Evolutionary conservation across 2,888 invertebrate genomes (phyloP).

Genomic region (Sphaeridia pumilis): DNA sequence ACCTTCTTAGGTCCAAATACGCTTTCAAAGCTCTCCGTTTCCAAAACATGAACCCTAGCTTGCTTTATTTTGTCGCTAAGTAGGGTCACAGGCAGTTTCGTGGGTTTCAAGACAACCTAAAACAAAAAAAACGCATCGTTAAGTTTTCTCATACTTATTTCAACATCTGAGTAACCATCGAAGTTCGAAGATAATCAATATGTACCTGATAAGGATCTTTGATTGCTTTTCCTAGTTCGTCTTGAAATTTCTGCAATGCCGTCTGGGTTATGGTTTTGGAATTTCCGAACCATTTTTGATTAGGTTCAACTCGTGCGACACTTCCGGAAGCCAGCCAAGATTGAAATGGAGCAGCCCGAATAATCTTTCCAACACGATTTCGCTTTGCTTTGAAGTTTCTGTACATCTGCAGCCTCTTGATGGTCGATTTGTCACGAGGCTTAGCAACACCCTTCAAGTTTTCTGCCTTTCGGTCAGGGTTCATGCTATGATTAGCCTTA

Average conservation of each 20-base stretch:
- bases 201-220: slow-evolving; percentile 80
- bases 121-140: background rate
- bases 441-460: slow-evolving; percentile 74
- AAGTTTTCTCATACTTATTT: too few relatives aligned
- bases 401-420: slow-evolving; percentile 96
- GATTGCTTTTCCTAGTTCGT: slow-evolving; percentile 84
- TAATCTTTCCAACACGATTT: slow-evolving; percentile 71
- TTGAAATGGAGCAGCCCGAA: slow-evolving; percentile 92
- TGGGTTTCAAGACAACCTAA: slow-evolving; percentile 86
- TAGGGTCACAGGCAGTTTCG: slow-evolving; percentile 83
- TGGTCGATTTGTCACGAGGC: slow-evolving; percentile 79
- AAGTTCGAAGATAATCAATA: too few relatives aligned
- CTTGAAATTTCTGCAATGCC: slow-evolving; percentile 78
- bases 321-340: slow-evolving; percentile 76
- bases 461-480: slow-evolving; percentile 70
- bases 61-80: slow-evolving; percentile 84
- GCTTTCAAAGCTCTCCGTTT: slow-evolving; percentile 85
- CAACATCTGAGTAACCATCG: too few relatives aligned
- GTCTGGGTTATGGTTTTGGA: slow-evolving; percentile 91
- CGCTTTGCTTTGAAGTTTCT: slow-evolving; percentile 92
- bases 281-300: slow-evolving; percentile 98
- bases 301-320: slow-evolving; percentile 89
- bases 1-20: slow-evolving; percentile 92
- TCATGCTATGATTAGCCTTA: slow-evolving; percentile 49
- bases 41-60: slow-evolving; percentile 82